These are phyloP conservation scores for Eueides isabella DNA, from an alignment of 1,140 invertebrate species.

Conservation along the genomic window DNA sequence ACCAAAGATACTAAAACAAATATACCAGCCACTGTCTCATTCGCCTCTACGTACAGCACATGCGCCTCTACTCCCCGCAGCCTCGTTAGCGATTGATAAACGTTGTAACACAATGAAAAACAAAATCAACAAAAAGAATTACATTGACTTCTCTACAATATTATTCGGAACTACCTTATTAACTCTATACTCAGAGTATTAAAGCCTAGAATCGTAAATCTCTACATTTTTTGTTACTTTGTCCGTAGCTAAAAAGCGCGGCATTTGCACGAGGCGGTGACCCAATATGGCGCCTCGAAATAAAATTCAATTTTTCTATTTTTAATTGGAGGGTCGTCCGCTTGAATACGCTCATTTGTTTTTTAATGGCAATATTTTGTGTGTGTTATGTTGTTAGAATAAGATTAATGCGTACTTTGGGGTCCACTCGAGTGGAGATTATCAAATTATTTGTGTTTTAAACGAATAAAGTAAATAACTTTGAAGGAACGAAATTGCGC, in stretches of 20 bases:
- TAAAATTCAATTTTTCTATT: conserved; percentile 74
- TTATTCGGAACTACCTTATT: background rate
- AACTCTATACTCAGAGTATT: background rate
- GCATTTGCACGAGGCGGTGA: conserved; percentile 77
- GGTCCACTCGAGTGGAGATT: conserved; percentile 7
- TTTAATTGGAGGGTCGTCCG: conserved; percentile 69
- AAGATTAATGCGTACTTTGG: conserved; percentile 38
- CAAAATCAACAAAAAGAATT: conserved; percentile 72
- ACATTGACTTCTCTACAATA: conserved; percentile 49
- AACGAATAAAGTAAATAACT: background rate
- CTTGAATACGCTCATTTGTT: conserved; percentile 47
- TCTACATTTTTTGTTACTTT: conserved; percentile 25
- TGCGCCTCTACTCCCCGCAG: conserved; percentile 49
- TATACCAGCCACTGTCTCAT: background rate
- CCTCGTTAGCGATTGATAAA: conserved; percentile 73
- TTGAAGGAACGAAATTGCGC: background rate
- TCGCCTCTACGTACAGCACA: conserved; percentile 36
- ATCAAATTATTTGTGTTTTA: background rate
- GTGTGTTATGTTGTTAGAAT: conserved; percentile 47
- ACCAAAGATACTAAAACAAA: background rate
- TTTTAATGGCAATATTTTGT: conserved; percentile 49
- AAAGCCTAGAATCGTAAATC: conserved; percentile 40
- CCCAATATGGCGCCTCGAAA: conserved; percentile 68
- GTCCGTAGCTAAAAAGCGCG: conserved; percentile 54
- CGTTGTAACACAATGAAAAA: conserved; percentile 73